Evolutionary conservation across 2,888 invertebrate species (phyloP).

Genomic region (Campoplex nolae): DNA sequence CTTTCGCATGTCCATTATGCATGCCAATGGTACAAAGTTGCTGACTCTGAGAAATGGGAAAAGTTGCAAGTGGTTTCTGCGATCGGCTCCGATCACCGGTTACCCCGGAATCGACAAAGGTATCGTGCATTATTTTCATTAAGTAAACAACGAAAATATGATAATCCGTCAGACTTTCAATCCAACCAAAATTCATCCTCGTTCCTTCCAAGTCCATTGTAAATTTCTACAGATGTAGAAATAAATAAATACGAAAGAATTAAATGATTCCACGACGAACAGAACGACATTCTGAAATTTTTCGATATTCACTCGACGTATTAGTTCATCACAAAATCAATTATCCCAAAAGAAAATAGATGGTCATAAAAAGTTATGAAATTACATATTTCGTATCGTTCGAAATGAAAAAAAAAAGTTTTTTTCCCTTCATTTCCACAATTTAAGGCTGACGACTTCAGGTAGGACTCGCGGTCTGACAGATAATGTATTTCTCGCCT

Average conservation of each 20-base stretch:
- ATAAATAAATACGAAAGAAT: too few species aligned
- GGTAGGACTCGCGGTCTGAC: conserved; percentile 8
- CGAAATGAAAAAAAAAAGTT: not conserved
- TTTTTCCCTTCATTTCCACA: not conserved
- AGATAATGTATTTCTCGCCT: conserved; percentile 41
- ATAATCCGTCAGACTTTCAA: not conserved
- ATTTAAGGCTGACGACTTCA: not conserved
- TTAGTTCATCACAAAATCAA: too few species aligned
- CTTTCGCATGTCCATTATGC: conserved; percentile 17
- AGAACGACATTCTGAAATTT: too few species aligned
- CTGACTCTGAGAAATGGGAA: conserved; percentile 25
- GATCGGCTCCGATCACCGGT: conserved; percentile 50
- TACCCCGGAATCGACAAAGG: conserved; percentile 58
- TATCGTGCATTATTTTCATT: conserved; percentile 25
- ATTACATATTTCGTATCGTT: not conserved
- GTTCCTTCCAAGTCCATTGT: too few species aligned
- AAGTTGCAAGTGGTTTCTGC: conserved; percentile 29
- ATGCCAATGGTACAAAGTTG: conserved; percentile 23
- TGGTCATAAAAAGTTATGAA: not conserved
- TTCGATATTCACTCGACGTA: not conserved
- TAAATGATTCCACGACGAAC: too few species aligned
- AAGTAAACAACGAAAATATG: not conserved
- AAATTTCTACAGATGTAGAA: too few species aligned
- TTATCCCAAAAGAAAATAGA: too few species aligned
- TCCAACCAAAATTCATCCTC: not conserved